A percentile compares a stretch with the other conserved stretches of the same genome.
These are phyloP conservation scores for Myathropa florea DNA, from an alignment of 2,888 invertebrate species.

Conservation along the genomic window DNA sequence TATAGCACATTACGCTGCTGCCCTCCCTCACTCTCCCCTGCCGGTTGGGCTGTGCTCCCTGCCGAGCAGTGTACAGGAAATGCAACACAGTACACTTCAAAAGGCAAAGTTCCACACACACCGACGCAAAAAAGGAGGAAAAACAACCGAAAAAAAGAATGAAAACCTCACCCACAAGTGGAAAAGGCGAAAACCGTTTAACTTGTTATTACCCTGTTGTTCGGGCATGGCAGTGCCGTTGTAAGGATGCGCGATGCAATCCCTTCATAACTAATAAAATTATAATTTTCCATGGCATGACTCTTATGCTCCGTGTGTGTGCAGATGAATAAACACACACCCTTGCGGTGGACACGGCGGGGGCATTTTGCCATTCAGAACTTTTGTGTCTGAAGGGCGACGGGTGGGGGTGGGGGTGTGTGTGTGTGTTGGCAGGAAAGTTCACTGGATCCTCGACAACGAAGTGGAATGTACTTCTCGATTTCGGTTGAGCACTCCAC, in stretches of 20 bases:
- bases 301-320: conserved; percentile 17
- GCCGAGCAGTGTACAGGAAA: neutral
- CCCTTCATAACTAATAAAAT: conserved; percentile 48
- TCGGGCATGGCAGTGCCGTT: conserved; percentile 6
- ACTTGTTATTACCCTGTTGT: conserved; percentile 51
- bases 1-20: conserved; percentile 21
- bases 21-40: neutral
- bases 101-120: conserved; percentile 4
- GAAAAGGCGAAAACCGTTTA: conserved; percentile 53
- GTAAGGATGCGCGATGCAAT: conserved; percentile 38
- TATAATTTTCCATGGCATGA: conserved; percentile 49
- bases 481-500: neutral
- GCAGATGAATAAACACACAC: neutral
- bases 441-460: neutral
- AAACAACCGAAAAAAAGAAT: neutral
- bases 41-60: too few relatives aligned
- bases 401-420: neutral
- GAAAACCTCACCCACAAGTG: conserved; percentile 29
- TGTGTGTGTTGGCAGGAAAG: neutral
- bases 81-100: conserved; percentile 30
- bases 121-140: neutral
- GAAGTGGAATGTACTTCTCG: neutral
- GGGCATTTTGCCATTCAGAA: neutral
- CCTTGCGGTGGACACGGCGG: neutral
- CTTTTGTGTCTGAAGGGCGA: neutral